These are phyloP conservation scores for Argyrosomus japonicus DNA, from an alignment of 2,113 vertebrate species.

Conservation along the genomic window DNA sequence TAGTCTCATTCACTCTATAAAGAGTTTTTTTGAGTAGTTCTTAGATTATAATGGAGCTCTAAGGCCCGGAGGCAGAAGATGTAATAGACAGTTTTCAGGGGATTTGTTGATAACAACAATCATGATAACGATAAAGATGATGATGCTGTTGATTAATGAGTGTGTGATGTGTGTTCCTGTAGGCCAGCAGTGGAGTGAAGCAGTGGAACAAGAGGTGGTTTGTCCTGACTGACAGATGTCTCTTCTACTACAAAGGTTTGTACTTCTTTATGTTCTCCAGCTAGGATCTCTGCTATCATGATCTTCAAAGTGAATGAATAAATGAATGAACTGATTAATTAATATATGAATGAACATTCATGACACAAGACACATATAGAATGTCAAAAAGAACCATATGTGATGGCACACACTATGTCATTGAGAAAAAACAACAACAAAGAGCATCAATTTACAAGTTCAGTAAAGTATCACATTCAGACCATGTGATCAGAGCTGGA, in stretches of 20 bases:
- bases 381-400: too few species aligned
- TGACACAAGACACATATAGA: too few species aligned
- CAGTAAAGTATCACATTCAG: too few species aligned
- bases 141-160: not conserved
- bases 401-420: too few species aligned
- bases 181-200: constrained; percentile 97
- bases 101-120: not conserved
- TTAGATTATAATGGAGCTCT: not conserved
- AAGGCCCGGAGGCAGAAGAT: not conserved
- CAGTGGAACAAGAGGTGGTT: constrained; percentile 99
- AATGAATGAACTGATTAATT: too few species aligned
- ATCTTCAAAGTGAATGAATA: not conserved
- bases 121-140: not conserved
- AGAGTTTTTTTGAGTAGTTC: not conserved
- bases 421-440: too few species aligned
- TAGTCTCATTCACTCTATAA: too few species aligned
- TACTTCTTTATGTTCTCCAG: not conserved
- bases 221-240: constrained; percentile 93
- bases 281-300: not conserved
- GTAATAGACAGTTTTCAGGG: not conserved
- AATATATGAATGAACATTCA: too few species aligned
- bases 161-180: constrained; percentile 25
- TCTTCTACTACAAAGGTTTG: constrained; percentile 98
- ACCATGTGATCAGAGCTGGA: too few species aligned
- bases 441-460: too few species aligned